These are phyloP conservation scores for Sycophila sp. DNA, from an alignment of 1,140 invertebrate species.

Conservation along the genomic window DNA sequence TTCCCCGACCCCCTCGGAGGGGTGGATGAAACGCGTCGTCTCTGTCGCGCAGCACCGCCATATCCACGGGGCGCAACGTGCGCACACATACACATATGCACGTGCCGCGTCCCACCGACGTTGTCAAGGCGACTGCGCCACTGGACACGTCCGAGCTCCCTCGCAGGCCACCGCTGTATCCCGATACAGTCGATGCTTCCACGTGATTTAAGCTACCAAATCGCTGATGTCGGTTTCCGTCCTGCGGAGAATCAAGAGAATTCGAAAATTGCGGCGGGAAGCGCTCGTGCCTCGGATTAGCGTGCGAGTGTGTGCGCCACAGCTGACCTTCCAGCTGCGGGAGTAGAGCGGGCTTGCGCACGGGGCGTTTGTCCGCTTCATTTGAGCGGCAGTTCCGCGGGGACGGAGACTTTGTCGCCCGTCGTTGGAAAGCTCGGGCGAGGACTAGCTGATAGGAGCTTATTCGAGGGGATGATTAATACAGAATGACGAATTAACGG, in stretches of 20 bases:
- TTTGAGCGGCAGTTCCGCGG: not conserved
- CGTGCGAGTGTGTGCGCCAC: not conserved
- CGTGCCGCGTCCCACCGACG: slow-evolving; percentile 56
- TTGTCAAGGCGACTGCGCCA: slow-evolving; percentile 62
- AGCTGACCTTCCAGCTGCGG: not conserved
- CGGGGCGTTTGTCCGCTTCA: not conserved
- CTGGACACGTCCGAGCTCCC: slow-evolving; percentile 17
- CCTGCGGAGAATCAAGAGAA: not conserved
- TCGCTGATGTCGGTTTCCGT: not conserved
- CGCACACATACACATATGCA: slow-evolving; percentile 51
- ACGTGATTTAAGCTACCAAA: not conserved
- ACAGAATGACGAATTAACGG: not conserved
- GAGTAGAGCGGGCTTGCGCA: slow-evolving; percentile 47
- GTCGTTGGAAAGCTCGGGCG: not conserved
- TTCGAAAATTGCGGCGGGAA: not conserved
- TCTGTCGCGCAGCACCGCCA: slow-evolving; percentile 10
- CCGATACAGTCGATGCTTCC: not conserved
- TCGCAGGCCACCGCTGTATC: not conserved
- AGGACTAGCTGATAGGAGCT: not conserved
- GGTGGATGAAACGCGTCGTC: not conserved
- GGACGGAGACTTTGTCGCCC: not conserved
- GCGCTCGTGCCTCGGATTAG: not conserved
- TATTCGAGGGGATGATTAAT: not conserved
- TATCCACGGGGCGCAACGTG: slow-evolving; percentile 9
- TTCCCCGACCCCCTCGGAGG: slow-evolving; percentile 6